Evolutionary conservation across 2,113 vertebrate species (phyloP), one percentile per base, ranked within the genome.

Genomic region (Dicentrarchus labrax): DNA sequence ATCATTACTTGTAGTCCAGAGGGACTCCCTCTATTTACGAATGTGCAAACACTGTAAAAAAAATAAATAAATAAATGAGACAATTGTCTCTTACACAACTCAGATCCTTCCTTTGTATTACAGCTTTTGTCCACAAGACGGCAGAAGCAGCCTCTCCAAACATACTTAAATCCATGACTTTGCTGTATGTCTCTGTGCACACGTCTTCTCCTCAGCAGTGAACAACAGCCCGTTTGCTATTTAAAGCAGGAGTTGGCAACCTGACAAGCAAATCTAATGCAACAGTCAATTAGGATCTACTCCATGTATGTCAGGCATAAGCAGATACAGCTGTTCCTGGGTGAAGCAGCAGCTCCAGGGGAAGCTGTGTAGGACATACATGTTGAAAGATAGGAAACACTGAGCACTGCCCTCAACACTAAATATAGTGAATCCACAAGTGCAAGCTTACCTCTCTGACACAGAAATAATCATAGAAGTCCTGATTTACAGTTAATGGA

Each of bases 121-220:
- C 72, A 67, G 43, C 47, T 76, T 41, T 24, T 2, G 7, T 83
- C 93, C 95, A 94, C 87, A 19, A 92, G 95, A 89, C 90, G 94
- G 91, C 92, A 88, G 80, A 75, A 80, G 57, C 16, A 36, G 47
- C n/a, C 77, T 70, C 50, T 45, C 8, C 6, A 53, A 6, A 13
- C 50, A 56, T 8, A 19, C 56, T 72, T 6, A 6, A 12, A 50
- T 8, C 68, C 6, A 1, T 51, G 4, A 57, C n/a, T 50, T 24
- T 48, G 4, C 57, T 70, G 21, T 39, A 57, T 10, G 12, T 65
- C 8, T 82, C 2, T 24, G 22, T n/a, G 30, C 75, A 69, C 12
- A 2, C n/a, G 3, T 61, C 15, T 61, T 64, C 62, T 61, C 13
- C 67, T 70, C 48, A 24, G 56, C 11, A 5, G 7, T 22, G 22